phyloP scores from a whole-genome alignment of 2,797 vertebrate genomes.

The Dicrostonyx torquatus region DNA sequence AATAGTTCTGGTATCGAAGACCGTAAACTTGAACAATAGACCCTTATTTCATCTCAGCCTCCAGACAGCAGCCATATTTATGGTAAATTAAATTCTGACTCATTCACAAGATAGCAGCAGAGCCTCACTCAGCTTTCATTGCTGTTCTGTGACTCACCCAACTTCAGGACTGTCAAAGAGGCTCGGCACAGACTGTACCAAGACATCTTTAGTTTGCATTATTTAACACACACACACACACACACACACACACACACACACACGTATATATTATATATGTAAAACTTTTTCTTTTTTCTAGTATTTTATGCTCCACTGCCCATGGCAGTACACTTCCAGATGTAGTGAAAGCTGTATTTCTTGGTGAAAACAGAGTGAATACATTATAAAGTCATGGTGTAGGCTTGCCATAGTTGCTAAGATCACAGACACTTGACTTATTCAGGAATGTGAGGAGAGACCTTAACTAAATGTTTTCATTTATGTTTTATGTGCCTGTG shows the following conservation, averaged over 20 bases:
- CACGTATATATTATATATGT: too few species aligned
- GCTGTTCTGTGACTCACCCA: background rate
- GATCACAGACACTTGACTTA: constrained; percentile 11
- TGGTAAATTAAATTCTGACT: constrained; percentile 54
- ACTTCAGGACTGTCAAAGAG: background rate
- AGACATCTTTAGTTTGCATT: background rate
- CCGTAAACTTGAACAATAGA: constrained; percentile 53
- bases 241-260: background rate
- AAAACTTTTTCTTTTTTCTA: constrained; percentile 41
- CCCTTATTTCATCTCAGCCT: background rate
- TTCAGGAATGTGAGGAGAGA: background rate
- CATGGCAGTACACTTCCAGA: background rate
- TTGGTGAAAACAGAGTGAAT: constrained; percentile 6
- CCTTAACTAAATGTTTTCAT: constrained; percentile 28
- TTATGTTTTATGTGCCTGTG: background rate
- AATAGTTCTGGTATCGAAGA: constrained; percentile 49
- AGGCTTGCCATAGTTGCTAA: constrained; percentile 38
- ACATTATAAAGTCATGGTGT: background rate
- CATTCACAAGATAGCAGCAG: constrained; percentile 10
- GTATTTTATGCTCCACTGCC: background rate
- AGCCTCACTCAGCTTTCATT: background rate
- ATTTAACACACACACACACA: background rate
- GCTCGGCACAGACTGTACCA: background rate
- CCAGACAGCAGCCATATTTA: background rate
- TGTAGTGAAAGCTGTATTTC: constrained; percentile 7